These are phyloP conservation scores for Corvus hawaiiensis DNA, from an alignment of 2,113 vertebrate genomes.

Conservation along the genomic window DNA sequence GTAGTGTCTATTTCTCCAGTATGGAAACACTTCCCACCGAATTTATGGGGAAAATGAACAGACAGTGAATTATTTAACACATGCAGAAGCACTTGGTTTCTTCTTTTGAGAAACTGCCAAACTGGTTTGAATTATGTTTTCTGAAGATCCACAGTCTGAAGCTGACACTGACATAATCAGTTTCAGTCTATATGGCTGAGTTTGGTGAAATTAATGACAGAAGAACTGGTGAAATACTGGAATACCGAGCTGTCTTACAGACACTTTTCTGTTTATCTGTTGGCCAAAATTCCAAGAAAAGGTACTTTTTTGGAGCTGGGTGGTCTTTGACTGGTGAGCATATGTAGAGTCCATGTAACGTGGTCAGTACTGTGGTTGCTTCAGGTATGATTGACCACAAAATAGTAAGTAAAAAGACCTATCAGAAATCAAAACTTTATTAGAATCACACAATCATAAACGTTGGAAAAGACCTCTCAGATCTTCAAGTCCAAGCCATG, in stretches of 20 bases:
- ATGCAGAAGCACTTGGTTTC: background rate
- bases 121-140: background rate
- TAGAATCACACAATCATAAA: background rate
- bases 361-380: accelerated
- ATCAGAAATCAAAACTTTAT: background rate
- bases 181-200: background rate
- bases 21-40: background rate
- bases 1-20: background rate
- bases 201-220: background rate
- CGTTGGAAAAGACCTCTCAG: background rate
- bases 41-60: background rate
- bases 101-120: background rate
- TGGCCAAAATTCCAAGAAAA: background rate
- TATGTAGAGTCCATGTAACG: background rate
- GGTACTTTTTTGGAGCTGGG: background rate
- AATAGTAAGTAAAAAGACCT: background rate
- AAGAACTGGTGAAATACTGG: background rate
- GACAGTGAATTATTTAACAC: background rate
- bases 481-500: background rate
- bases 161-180: background rate
- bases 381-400: background rate
- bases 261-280: background rate
- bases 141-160: background rate
- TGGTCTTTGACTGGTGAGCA: background rate
- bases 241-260: background rate